phyloP scores from a whole-genome alignment of 2,113 vertebrate species.

The Poeciliopsis retropinna region DNA sequence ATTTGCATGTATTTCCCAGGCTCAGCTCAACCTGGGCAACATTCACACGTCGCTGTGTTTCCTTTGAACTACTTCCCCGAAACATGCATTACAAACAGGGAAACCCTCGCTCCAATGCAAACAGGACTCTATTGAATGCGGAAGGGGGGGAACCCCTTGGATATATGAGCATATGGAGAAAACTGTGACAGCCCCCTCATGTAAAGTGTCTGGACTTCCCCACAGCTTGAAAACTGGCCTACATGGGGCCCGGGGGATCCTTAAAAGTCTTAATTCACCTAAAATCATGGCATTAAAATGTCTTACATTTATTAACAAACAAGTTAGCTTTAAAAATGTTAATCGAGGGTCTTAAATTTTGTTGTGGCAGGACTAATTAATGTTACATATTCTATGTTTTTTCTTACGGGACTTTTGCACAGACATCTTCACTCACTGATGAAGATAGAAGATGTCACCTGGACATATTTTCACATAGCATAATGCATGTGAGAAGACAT shows the following conservation, averaged over 20 bases:
- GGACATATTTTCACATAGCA: no score
- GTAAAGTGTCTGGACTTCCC: constrained; percentile 76
- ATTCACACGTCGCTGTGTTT: constrained; percentile 44
- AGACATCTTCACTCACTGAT: no score
- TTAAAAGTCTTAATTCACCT: background rate
- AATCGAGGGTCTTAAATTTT: no score
- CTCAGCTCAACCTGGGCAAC: constrained; percentile 9
- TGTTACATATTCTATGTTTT: no score
- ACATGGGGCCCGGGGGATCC: constrained; percentile 8
- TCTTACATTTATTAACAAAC: no score
- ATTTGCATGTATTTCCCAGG: constrained; percentile 73
- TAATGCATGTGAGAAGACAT: no score
- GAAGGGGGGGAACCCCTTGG: constrained; percentile 68
- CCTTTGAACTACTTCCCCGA: constrained; percentile 52
- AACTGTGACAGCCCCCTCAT: constrained; percentile 36
- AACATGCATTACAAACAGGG: constrained; percentile 30
- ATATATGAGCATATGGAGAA: constrained; percentile 21
- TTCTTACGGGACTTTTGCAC: no score
- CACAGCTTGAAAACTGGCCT: constrained; percentile 25
- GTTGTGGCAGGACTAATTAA: no score
- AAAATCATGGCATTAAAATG: background rate
- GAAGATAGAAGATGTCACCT: no score
- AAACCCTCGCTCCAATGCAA: constrained; percentile 51
- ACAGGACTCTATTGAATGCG: background rate
- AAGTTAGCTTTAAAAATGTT: no score